Evolutionary conservation across 2,113 vertebrate genomes (phyloP), one percentile per base, ranked within the genome.

Genomic region (Sclerurus mexicanus): DNA sequence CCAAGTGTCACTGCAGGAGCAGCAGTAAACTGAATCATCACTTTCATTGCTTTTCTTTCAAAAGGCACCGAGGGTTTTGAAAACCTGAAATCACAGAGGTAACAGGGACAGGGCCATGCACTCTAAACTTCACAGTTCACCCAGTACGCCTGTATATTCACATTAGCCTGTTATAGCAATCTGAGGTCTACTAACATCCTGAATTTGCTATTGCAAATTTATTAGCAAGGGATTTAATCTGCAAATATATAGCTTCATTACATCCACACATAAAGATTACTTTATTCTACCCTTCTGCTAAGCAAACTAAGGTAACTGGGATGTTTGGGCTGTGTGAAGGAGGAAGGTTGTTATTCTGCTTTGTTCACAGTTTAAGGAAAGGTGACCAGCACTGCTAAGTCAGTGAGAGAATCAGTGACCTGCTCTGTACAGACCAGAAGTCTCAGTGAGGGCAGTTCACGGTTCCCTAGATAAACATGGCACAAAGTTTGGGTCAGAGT

Each of bases 21-120:
- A 75, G 49, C 77, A 81, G 60, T 90, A 90, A 95, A 95, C 31
- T 76, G 80, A 94, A 82, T 72, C 64, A 89, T 37, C 53, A 81
- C 28, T 73, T 89, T 92, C 83, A 87, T 4, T 88, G 56, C 49
- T 79, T 89, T 77, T 55, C 66, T 87, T 92, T 69, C 83, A 92
- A 90, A 94, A 95, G 46, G 60, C 64, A 74, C 47, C 1, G 3
- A 78, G 53, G 35, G 16, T 72, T 93, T 81, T 89, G 77, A 68
- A 93, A 94, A 90, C 53, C 21, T 78, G 47, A 24, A 68, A 88
- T 66, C 11, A 62, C 52, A 94, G 67, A 74, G 8, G n/a, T 12
- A 68, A 63, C 0, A 0, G 24, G 40, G 46, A 58, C 87, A 75
- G 33, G 88, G 42, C 33, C 40, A 24, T 2, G 3, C 35, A 60